Conservation (phyloP, 2,797 vertebrate species). For the Allobates femoralis region DNA sequence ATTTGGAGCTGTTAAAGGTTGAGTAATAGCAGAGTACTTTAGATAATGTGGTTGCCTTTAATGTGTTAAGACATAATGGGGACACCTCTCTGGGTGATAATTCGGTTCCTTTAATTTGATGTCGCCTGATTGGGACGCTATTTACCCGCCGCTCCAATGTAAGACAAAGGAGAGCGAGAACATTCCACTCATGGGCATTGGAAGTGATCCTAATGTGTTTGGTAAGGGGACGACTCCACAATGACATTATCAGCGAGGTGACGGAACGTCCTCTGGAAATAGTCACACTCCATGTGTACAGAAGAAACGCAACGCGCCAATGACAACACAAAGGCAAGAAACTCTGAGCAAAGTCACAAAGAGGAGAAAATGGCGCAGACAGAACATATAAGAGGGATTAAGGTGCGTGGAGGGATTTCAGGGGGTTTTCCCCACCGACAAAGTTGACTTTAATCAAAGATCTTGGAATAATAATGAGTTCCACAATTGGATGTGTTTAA, state of each 20-base stretch:
- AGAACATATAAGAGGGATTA: neutral
- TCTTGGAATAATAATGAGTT: no score
- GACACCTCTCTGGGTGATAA: slow-evolving; percentile 38
- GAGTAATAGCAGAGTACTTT: slow-evolving; percentile 50
- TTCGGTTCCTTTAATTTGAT: slow-evolving; percentile 39
- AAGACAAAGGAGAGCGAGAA: slow-evolving; percentile 30
- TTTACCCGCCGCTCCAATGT: slow-evolving; percentile 3
- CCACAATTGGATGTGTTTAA: no score
- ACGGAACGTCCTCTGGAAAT: neutral
- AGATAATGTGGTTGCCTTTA: slow-evolving; percentile 55
- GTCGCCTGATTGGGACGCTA: slow-evolving; percentile 2
- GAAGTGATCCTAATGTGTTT: slow-evolving; percentile 40
- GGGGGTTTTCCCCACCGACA: no score
- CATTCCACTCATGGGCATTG: slow-evolving; percentile 10
- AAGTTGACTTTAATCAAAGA: no score
- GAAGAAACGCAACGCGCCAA: neutral
- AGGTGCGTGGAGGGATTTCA: neutral
- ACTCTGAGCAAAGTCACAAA: neutral
- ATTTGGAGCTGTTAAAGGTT: slow-evolving; percentile 38
- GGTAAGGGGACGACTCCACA: slow-evolving; percentile 12
- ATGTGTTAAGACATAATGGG: slow-evolving; percentile 56
- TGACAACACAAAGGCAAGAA: neutral
- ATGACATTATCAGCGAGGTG: neutral
- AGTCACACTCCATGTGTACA: neutral
- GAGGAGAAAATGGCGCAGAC: neutral